Conservation (phyloP, 2,113 vertebrate genomes). For the Mugil cephalus region DNA sequence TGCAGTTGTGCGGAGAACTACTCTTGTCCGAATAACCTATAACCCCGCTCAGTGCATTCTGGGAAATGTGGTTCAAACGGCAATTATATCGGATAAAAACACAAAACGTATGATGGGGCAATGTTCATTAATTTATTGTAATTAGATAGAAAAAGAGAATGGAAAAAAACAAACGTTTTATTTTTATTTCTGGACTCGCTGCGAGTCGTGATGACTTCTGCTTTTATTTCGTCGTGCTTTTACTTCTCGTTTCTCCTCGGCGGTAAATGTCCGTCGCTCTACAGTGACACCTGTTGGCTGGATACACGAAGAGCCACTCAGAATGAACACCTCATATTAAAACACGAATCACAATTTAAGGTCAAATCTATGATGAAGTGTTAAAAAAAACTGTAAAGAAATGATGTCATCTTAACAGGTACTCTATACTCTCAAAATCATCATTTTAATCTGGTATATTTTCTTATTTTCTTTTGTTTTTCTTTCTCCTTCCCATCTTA, state of each 20-base stretch:
- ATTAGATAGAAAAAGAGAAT: not conserved
- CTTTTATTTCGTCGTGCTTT: too few species aligned
- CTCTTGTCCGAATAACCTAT: constrained; percentile 34
- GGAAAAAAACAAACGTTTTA: not conserved
- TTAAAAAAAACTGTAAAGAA: too few species aligned
- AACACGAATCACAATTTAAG: too few species aligned
- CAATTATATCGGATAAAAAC: too few species aligned
- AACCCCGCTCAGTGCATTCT: constrained; percentile 53
- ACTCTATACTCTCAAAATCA: too few species aligned
- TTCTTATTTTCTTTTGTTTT: not conserved
- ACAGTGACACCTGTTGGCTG: constrained; percentile 44
- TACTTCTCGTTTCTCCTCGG: not conserved
- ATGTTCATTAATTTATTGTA: too few species aligned
- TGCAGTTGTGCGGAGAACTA: not conserved
- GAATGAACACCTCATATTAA: not conserved
- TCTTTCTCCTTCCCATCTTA: not conserved
- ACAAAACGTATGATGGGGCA: too few species aligned
- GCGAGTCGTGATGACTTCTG: too few species aligned
- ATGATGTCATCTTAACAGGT: too few species aligned
- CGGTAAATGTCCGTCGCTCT: not conserved
- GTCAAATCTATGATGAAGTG: too few species aligned
- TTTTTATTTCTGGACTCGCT: not conserved
- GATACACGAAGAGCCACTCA: too few species aligned
- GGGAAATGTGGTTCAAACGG: constrained; percentile 67
- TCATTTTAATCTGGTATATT: not conserved